Base-by-base conservation (phyloP, 2,888 invertebrate species). In the Caenorhabditis wallacei region DNA sequence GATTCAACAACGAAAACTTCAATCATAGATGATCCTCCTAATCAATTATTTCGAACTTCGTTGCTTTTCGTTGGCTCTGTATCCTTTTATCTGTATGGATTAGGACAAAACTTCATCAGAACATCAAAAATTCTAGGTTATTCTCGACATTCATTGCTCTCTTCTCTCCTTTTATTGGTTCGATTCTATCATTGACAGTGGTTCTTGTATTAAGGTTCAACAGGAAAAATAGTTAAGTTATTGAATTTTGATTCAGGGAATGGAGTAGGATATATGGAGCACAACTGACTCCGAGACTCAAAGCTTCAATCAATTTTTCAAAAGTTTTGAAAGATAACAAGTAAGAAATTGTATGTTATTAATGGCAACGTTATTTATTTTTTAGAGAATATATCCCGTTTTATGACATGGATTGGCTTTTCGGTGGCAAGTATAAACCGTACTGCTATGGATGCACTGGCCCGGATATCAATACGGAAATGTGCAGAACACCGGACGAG, bases 371-470 rank as follows among this genome's bases (percentile, higher is more conserved):
- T 18, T 48, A 18, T 4, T 18, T 18, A 18, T 40, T 11, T 40
- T 76, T 46, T 43, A 82, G 82, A 69, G 79, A 79, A n/a, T 82
- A 43, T 37, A 82, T 82, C 18, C 82, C 82, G 2, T 70, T 37
- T 8, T 82, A 79, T 46, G 40, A 68, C n/a, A 56, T 74, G 69
- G 74, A 75, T 16, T 82, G 82, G 82, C 57, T 82, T 2, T 72
- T 78, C 22, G 82, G 82, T 1, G 68, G 66, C 7, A 59, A 54
- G 35, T 82, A 82, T 26, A 54, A 70, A 30, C 82, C 82, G 0
- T 82, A 82, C 22, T 59, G 48, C 18, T 82, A 64, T 22, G 82
- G 82, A 13, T 82, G 82, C 30, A 74, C 69, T n/a, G 82, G 79
- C 10, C 82, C 82, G 11, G 20, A 26, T 1, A 56, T 78, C 37